Base-by-base conservation (phyloP, 2,113 vertebrate species). In the Holacanthus passer region DNA sequence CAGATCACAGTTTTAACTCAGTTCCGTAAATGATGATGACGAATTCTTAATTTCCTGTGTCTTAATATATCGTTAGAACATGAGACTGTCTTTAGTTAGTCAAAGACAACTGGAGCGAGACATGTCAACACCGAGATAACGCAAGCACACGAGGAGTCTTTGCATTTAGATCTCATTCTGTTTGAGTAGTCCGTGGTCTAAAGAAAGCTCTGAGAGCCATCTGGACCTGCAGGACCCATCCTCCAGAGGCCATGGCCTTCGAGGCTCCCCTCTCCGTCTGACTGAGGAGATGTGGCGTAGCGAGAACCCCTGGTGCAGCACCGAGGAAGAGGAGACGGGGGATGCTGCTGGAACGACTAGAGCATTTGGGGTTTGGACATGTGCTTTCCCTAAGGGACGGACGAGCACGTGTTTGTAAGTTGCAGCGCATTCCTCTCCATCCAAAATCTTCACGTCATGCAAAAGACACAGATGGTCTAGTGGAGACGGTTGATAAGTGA, bases 351-450 rank as follows among this genome's bases (percentile, higher is more conserved):
- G 89, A 92, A 52, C 47, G 71, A 84, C 76, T 69, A 16, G 72
- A 89, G 77, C 88, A 83, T 90, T 94, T 85, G 84, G 88, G 82
- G 62, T 84, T 88, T 82, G 68, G 81, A 89, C 93, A 94, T 91
- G 92, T 93, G 93, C 87, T 66, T 6, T 83, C 85, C 93, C 89
- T 60, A 9, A 91, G 88, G 92, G 87, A 88, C 81, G 59, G 64
- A 84, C 64, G 24, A 35, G 68, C 93, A 93, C 90, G 88, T 94
- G 93, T 88, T 83, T 79, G 29, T 7, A 79, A 86, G 82, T 83
- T 87, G 73, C 50, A 75, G 77, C 2, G 20, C 75, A 53, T 64
- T 86, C 52, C 47, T 73, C 48, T 66, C 10, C 20, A 31, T 76
- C 63, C 74, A 64, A 91, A 92, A 70, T 84, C 63, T 85, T 68